A percentile compares a stretch with the other conserved stretches of the same genome.
Conservation (phyloP, 2,888 invertebrate genomes). For the Sphaerophoria rueppellii region DNA sequence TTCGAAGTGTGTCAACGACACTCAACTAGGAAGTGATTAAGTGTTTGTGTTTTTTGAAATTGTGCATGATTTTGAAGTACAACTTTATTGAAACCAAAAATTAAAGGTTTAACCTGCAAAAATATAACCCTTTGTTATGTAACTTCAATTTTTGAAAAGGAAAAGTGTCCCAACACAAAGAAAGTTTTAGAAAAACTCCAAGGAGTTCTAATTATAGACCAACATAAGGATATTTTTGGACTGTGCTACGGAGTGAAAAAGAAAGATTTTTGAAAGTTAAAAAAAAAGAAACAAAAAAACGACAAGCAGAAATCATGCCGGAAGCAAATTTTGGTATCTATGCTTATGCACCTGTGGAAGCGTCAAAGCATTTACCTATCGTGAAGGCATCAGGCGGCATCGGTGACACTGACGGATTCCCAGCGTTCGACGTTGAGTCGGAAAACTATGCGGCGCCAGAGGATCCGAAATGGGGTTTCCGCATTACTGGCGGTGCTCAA, state of each 20-base stretch:
- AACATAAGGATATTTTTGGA: conserved; percentile 56
- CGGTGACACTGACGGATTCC: conserved; percentile 81
- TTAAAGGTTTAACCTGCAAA: conserved; percentile 45
- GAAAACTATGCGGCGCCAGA: conserved; percentile 80
- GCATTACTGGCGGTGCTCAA: conserved; percentile 82
- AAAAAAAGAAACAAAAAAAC: conserved; percentile 15
- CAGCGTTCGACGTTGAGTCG: conserved; percentile 81
- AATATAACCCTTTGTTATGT: conserved; percentile 46
- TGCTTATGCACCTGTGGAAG: conserved; percentile 76
- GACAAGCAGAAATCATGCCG: conserved; percentile 76
- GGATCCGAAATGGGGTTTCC: conserved; percentile 82
- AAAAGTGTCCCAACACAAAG: conserved; percentile 38
- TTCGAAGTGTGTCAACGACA: conserved; percentile 3
- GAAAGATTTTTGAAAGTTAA: conserved; percentile 7
- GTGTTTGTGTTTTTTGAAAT: not conserved
- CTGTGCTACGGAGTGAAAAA: conserved; percentile 62
- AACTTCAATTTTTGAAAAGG: conserved; percentile 27
- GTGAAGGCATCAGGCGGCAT: conserved; percentile 81
- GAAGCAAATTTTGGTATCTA: conserved; percentile 77
- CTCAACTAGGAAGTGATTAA: not conserved
- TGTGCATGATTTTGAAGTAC: not conserved
- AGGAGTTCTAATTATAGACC: conserved; percentile 59
- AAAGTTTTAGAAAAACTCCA: conserved; percentile 14
- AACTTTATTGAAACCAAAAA: not conserved
- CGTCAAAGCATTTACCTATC: conserved; percentile 78